Evolutionary conservation across 2,797 vertebrate genomes (phyloP), one percentile per base, ranked within the genome.

Genomic region (Poecilia gillii): DNA sequence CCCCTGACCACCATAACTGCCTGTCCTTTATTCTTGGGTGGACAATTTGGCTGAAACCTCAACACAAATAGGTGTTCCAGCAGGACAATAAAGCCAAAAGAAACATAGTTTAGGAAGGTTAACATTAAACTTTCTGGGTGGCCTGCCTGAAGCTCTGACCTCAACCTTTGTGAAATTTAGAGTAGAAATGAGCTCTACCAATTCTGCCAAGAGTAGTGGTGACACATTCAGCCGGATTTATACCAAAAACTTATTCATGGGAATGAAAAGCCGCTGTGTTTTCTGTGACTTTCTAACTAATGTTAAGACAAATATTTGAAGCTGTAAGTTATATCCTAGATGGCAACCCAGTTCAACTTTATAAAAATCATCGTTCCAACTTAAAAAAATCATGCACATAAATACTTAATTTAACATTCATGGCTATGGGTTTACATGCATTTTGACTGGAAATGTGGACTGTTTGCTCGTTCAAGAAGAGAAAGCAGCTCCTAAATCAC

Each of bases 331-430:
- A 20, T 23, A 28, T 45, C 12, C 14, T 45, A 28, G 6, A 41
- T 41, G 16, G 33, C 33, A 66, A 66, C 62, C 62, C 33, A 20
- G 3, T 66, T 68, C 14, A 68, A 4, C 20, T 41, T 41, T 25
- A 68, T 25, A 41, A 45, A 71, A 45, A 13, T 45, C 11, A n/a
- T 70, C 0, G 2, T 11, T 43, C 39, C 66, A 77, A 49, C 20
- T 47, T 51, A 6, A 55, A 20, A 41, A 64, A 53, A 72, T 85
- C 53, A 53, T 78, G 16, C 80, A n/a, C 64, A 39, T 66, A 23
- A 11, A 23, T 66, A 11, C 3, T 3, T 71, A 71, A 28, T 3
- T 43, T 13, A 6, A n/a, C 23, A 45, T n/a, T 71, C 12, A n/a
- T 16, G 25, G 14, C 68, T 28, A 71, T 45, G 66, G n/a, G 25